These are phyloP conservation scores for Poicephalus meyeri DNA, from an alignment of 2,113 vertebrate species.

Conservation along the genomic window DNA sequence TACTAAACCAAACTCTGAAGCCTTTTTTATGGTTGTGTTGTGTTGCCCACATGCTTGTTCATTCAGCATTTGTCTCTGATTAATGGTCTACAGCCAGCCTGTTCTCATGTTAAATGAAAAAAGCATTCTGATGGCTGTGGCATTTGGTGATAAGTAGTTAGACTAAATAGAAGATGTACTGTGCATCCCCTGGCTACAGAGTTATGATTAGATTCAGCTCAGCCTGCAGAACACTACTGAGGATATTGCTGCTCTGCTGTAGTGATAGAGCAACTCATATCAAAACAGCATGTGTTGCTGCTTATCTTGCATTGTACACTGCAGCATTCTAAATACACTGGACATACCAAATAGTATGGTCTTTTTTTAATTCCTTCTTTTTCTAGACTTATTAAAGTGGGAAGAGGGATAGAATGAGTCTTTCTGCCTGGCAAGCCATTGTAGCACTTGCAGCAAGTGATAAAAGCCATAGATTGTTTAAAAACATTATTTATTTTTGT, in stretches of 20 bases:
- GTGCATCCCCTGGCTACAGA: slow-evolving; percentile 13
- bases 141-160: slow-evolving; percentile 61
- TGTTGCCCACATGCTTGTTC: not conserved
- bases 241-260: not conserved
- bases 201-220: slow-evolving; percentile 38
- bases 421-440: not conserved
- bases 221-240: not conserved
- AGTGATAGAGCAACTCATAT: not conserved
- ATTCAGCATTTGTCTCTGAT: slow-evolving; percentile 5
- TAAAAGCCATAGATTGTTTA: not conserved
- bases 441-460: not conserved
- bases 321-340: not conserved
- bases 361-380: not conserved
- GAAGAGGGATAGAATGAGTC: not conserved
- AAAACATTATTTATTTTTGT: not conserved
- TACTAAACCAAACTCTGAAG: not conserved
- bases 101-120: slow-evolving; percentile 26
- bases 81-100: not conserved
- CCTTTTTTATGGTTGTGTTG: not conserved
- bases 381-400: not conserved
- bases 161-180: slow-evolving; percentile 43
- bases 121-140: slow-evolving; percentile 19
- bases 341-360: not conserved
- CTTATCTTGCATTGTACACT: slow-evolving; percentile 10
- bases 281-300: not conserved